Percentiles rank a stretch among this genome's conserved stretches.
phyloP scores from a whole-genome alignment of 2,888 invertebrate genomes.

The Erebia aethiops region DNA sequence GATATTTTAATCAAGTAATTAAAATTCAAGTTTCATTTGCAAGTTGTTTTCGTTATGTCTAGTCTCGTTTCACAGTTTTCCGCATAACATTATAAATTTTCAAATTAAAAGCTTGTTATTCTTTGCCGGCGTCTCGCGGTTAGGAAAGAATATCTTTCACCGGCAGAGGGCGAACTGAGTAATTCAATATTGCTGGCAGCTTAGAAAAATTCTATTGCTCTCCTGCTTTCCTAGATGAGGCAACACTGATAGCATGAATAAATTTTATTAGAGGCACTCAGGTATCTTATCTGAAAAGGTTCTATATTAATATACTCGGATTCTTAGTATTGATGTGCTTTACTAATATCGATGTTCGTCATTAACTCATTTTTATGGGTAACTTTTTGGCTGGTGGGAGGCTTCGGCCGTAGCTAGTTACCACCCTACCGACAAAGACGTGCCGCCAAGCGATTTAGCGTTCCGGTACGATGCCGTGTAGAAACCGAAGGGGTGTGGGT shows the following conservation, averaged over 20 bases:
- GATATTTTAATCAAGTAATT: neutral
- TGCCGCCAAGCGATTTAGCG: no score
- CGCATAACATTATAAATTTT: constrained; percentile 6
- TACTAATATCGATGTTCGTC: neutral
- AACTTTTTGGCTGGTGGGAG: no score
- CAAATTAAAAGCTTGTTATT: constrained; percentile 23
- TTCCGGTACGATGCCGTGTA: no score
- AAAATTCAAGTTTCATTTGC: neutral
- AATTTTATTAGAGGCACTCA: constrained; percentile 12
- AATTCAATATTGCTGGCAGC: constrained; percentile 20
- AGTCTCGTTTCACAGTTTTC: neutral
- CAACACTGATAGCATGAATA: constrained; percentile 9
- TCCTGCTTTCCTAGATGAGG: neutral
- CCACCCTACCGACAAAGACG: no score
- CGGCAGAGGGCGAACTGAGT: constrained; percentile 26
- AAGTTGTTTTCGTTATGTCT: constrained; percentile 10
- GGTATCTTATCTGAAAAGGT: neutral
- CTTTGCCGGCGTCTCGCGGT: constrained; percentile 29
- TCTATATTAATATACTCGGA: neutral
- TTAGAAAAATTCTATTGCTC: constrained; percentile 7
- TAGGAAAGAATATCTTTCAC: constrained; percentile 24
- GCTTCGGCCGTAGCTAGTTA: no score
- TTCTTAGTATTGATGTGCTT: neutral
- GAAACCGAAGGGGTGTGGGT: no score
- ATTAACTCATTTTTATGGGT: neutral